phyloP scores from a whole-genome alignment of 2,113 vertebrate genomes.

The Seriola rivoliana region DNA sequence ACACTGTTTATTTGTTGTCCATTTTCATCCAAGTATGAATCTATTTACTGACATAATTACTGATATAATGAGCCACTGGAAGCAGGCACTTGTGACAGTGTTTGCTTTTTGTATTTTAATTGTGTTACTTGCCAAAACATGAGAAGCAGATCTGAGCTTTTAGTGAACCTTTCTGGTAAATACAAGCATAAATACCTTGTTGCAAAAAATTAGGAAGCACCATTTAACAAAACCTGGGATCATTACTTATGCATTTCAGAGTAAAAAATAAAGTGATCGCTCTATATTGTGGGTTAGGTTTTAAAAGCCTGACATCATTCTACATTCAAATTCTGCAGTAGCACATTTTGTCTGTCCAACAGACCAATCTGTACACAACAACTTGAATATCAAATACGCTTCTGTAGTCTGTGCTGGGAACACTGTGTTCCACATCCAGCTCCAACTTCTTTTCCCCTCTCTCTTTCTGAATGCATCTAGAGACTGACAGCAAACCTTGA shows the following conservation, averaged over 20 bases:
- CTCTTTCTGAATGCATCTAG: slow-evolving; percentile 27
- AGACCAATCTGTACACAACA: slow-evolving; percentile 54
- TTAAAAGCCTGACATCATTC: slow-evolving; percentile 16
- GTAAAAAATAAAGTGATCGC: background rate
- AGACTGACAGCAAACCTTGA: slow-evolving; percentile 43
- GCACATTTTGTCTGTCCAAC: slow-evolving; percentile 47
- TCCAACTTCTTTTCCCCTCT: slow-evolving; percentile 22
- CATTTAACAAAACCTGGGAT: background rate
- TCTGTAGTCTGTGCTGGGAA: slow-evolving; percentile 46
- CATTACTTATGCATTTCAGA: background rate
- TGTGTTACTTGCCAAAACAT: slow-evolving; percentile 6
- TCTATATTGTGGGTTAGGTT: background rate
- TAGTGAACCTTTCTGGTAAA: background rate
- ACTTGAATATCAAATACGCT: slow-evolving; percentile 46
- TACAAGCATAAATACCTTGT: background rate
- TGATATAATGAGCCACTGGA: slow-evolving; percentile 32
- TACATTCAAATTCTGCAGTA: slow-evolving; percentile 27
- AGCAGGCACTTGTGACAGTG: slow-evolving; percentile 2
- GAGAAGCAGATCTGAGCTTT: background rate
- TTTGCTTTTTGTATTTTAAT: slow-evolving; percentile 33
- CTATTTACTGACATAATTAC: slow-evolving; percentile 45
- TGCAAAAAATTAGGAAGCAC: background rate
- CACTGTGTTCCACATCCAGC: slow-evolving; percentile 58
- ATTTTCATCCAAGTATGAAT: slow-evolving; percentile 43
- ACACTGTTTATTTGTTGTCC: slow-evolving; percentile 38